Conservation (phyloP, 1,140 invertebrate genomes). For the Arion vulgaris region DNA sequence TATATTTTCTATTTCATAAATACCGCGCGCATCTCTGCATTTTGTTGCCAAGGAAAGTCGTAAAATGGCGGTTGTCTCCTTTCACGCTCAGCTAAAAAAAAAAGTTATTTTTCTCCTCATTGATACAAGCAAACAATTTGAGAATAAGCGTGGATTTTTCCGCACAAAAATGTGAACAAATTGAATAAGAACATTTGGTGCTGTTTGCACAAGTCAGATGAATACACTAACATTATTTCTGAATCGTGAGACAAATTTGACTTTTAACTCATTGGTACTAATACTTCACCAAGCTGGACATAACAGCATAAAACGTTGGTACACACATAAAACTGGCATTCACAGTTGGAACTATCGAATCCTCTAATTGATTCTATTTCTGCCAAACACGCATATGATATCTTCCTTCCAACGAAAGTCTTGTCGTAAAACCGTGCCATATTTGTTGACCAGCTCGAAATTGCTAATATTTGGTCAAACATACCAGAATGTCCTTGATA, state of each 20-base stretch:
- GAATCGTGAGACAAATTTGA: neutral
- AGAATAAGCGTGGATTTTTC: neutral
- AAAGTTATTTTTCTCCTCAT: neutral
- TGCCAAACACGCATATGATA: conserved; percentile 1
- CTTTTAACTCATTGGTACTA: neutral
- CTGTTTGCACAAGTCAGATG: neutral
- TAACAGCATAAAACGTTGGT: neutral
- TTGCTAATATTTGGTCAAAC: conserved; percentile 11
- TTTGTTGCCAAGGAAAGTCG: neutral
- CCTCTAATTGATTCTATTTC: conserved; percentile 7
- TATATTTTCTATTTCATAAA: conserved; percentile 20
- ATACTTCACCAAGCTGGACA: neutral
- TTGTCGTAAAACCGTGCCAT: neutral
- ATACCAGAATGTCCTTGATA: neutral
- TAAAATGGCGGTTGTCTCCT: neutral
- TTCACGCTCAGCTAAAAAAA: neutral
- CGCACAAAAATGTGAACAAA: neutral
- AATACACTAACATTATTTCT: neutral
- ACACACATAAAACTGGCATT: neutral
- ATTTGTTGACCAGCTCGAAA: neutral
- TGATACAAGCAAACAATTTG: neutral
- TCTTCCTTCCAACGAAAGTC: neutral
- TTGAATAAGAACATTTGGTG: neutral
- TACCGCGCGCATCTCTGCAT: neutral
- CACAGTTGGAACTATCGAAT: neutral